phyloP scores from a whole-genome alignment of 2,113 vertebrate genomes.

The Mastomys coucha region DNA sequence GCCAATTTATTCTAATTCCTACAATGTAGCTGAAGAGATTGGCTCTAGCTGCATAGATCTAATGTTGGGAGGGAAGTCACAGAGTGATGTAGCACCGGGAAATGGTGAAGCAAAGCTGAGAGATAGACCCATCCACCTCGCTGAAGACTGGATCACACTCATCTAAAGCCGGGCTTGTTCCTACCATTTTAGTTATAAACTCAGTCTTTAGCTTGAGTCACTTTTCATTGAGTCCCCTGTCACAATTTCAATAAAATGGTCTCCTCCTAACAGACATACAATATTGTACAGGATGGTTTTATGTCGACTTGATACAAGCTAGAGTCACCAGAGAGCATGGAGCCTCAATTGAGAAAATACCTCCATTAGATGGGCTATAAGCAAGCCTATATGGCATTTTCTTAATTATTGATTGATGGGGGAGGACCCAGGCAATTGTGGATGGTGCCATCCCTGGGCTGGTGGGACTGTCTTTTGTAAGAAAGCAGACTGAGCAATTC shows the following conservation, averaged over 20 bases:
- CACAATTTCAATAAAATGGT: constrained; percentile 14
- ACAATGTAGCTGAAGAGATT: not conserved
- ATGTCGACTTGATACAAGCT: not conserved
- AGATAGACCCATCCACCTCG: not conserved
- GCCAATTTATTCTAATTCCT: not conserved
- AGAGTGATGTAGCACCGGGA: not conserved
- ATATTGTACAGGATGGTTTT: not conserved
- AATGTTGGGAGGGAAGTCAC: not conserved
- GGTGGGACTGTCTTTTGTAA: not conserved
- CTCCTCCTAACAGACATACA: not conserved
- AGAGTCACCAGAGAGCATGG: not conserved
- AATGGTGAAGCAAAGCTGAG: not conserved
- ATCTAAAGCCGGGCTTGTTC: not conserved
- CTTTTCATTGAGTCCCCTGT: not conserved
- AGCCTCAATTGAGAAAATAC: too few relatives aligned
- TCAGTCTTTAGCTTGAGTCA: not conserved
- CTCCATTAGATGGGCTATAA: not conserved
- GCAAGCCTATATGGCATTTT: not conserved
- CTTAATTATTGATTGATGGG: not conserved
- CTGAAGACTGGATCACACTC: not conserved
- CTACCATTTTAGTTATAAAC: not conserved
- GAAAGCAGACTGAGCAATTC: not conserved
- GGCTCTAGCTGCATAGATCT: not conserved
- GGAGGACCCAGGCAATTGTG: not conserved
- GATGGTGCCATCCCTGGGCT: not conserved